Percentiles rank a stretch among this genome's conserved stretches.
These are phyloP conservation scores for Chaetophractus vellerosus DNA, from an alignment of 2,797 vertebrate genomes.

Conservation along the genomic window DNA sequence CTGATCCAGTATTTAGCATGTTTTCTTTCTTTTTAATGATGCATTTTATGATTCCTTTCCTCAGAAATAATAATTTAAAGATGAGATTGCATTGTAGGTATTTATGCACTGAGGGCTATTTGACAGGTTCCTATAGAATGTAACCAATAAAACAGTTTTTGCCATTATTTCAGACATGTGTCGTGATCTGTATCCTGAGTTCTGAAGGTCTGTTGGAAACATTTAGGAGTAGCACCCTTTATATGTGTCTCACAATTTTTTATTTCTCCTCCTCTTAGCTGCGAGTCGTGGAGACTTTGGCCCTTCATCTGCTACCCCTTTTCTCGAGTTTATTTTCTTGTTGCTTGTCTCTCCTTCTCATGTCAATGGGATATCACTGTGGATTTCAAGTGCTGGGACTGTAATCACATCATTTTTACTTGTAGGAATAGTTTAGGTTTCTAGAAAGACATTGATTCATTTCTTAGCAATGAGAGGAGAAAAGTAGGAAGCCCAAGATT, in stretches of 20 bases:
- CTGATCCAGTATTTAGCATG: neutral
- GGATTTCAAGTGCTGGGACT: slow-evolving; percentile 20
- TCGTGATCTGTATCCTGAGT: neutral
- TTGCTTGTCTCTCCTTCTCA: neutral
- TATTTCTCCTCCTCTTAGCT: neutral
- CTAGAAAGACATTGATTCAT: slow-evolving; percentile 58
- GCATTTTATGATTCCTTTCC: slow-evolving; percentile 50
- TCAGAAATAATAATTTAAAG: slow-evolving; percentile 51
- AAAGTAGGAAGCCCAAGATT: slow-evolving; percentile 54
- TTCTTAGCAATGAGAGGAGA: slow-evolving; percentile 57
- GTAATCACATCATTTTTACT: slow-evolving; percentile 60
- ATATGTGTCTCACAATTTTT: neutral
- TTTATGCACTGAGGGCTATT: neutral
- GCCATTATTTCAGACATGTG: neutral
- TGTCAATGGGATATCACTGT: neutral
- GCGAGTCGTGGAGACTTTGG: neutral
- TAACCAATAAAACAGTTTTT: neutral
- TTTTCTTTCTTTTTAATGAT: neutral
- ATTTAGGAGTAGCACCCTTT: neutral
- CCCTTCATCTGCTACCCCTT: neutral
- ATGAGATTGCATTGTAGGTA: slow-evolving; percentile 7
- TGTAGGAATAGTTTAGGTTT: slow-evolving; percentile 61
- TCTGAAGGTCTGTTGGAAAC: neutral
- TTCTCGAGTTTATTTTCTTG: slow-evolving; percentile 29
- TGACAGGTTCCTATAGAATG: neutral